Percentiles rank a stretch among this genome's conserved stretches.
These are phyloP conservation scores for Matsumyia berberina DNA, from an alignment of 2,888 invertebrate genomes.

Conservation along the genomic window DNA sequence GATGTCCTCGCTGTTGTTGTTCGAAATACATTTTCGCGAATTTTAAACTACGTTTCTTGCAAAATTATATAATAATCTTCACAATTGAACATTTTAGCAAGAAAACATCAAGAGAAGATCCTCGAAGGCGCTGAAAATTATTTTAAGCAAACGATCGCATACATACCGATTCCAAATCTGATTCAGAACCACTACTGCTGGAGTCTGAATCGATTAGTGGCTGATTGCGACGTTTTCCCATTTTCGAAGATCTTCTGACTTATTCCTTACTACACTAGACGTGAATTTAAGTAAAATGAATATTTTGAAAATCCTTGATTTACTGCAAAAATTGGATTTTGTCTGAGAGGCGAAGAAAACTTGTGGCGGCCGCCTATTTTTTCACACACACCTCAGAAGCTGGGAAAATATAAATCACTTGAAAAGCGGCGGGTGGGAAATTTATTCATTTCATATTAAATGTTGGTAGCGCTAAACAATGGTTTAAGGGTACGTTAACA, in stretches of 20 bases:
- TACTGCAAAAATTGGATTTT: conserved; percentile 25
- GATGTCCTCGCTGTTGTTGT: conserved; percentile 29
- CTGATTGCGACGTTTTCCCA: conserved; percentile 94
- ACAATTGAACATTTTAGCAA: not conserved
- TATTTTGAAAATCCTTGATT: conserved; percentile 3
- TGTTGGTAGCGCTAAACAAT: conserved; percentile 6
- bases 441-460: conserved; percentile 28
- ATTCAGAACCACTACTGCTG: conserved; percentile 90
- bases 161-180: conserved; percentile 94
- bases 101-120: not conserved
- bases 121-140: conserved; percentile 13
- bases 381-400: conserved; percentile 58
- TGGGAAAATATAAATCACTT: conserved; percentile 50
- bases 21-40: conserved; percentile 8
- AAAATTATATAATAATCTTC: conserved; percentile 56
- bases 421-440: conserved; percentile 59
- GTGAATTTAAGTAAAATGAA: conserved; percentile 17
- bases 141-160: conserved; percentile 23
- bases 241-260: conserved; percentile 82
- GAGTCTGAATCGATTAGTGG: conserved; percentile 93
- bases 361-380: conserved; percentile 60
- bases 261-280: conserved; percentile 17
- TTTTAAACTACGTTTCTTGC: not conserved
- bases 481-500: not conserved
- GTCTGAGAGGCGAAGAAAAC: conserved; percentile 39